These are phyloP conservation scores for Saturnia japonica DNA, from an alignment of 2,888 invertebrate genomes.

Conservation along the genomic window DNA sequence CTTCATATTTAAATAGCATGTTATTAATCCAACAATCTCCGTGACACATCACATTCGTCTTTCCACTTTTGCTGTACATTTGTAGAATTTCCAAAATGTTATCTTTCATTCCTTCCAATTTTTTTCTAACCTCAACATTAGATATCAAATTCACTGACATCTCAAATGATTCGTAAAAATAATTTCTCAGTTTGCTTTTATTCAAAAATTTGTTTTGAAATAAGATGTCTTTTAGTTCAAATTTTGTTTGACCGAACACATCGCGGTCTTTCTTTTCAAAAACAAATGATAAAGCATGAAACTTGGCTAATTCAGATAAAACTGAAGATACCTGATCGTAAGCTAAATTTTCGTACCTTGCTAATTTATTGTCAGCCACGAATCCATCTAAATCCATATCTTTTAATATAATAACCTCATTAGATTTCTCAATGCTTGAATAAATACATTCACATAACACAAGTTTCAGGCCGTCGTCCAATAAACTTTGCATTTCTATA, in stretches of 20 bases:
- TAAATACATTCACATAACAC: constrained; percentile 57
- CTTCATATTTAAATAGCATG: constrained; percentile 57
- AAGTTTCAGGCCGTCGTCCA: constrained; percentile 44
- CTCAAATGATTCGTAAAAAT: constrained; percentile 63
- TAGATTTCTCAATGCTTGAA: constrained; percentile 47
- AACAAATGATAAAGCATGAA: constrained; percentile 64
- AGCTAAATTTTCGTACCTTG: constrained; percentile 49
- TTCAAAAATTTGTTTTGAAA: constrained; percentile 60
- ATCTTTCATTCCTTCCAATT: constrained; percentile 45
- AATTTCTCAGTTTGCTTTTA: constrained; percentile 60
- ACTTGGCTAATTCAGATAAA: constrained; percentile 62
- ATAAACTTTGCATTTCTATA: constrained; percentile 46
- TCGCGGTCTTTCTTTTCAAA: constrained; percentile 45
- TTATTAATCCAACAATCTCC: constrained; percentile 73
- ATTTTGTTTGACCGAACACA: constrained; percentile 41
- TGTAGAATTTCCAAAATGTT: constrained; percentile 56
- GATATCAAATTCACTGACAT: constrained; percentile 54
- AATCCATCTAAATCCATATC: constrained; percentile 59
- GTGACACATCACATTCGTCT: constrained; percentile 64
- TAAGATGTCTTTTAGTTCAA: constrained; percentile 57
- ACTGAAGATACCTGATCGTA: constrained; percentile 49
- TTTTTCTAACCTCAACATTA: constrained; percentile 47
- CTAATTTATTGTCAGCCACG: constrained; percentile 48
- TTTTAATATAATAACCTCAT: constrained; percentile 65
- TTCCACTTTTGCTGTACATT: constrained; percentile 48